Percentiles rank a stretch among this genome's conserved stretches.
These are phyloP conservation scores for Drepanosiphum platanoidis DNA, from an alignment of 2,888 invertebrate genomes.

Conservation along the genomic window DNA sequence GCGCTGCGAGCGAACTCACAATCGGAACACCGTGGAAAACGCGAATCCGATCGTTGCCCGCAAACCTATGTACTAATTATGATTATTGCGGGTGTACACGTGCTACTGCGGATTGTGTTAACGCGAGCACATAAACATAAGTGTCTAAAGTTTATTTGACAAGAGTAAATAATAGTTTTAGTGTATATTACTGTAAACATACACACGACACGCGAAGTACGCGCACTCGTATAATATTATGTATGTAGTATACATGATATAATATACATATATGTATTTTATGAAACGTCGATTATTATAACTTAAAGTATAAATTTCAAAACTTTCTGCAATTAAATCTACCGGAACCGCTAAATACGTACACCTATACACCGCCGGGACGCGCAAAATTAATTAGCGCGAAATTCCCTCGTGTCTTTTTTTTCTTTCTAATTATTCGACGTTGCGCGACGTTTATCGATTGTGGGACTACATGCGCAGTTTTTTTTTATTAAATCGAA, in stretches of 20 bases:
- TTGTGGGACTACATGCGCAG: too few species aligned
- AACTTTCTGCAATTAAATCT: conserved; percentile 37
- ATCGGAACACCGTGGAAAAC: neutral
- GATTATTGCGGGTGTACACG: neutral
- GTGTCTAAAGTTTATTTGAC: conserved; percentile 40
- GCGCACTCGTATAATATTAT: too few species aligned
- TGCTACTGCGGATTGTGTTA: neutral
- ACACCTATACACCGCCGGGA: too few species aligned
- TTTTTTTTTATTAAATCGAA: too few species aligned
- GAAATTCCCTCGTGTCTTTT: neutral
- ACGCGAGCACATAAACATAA: neutral
- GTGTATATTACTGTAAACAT: neutral
- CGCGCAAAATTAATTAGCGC: conserved; percentile 6
- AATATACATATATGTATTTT: too few species aligned
- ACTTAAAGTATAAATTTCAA: conserved; percentile 35
- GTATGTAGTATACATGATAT: too few species aligned
- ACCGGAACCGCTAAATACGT: neutral
- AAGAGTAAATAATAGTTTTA: conserved; percentile 31
- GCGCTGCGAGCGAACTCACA: neutral
- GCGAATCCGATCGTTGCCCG: neutral
- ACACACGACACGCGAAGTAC: too few species aligned
- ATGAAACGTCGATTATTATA: conserved; percentile 29
- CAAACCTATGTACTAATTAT: conserved; percentile 1
- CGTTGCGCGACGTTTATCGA: neutral
- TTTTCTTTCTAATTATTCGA: neutral